phyloP scores from a whole-genome alignment of 2,113 vertebrate genomes.

The Aldabrachelys gigantea region DNA sequence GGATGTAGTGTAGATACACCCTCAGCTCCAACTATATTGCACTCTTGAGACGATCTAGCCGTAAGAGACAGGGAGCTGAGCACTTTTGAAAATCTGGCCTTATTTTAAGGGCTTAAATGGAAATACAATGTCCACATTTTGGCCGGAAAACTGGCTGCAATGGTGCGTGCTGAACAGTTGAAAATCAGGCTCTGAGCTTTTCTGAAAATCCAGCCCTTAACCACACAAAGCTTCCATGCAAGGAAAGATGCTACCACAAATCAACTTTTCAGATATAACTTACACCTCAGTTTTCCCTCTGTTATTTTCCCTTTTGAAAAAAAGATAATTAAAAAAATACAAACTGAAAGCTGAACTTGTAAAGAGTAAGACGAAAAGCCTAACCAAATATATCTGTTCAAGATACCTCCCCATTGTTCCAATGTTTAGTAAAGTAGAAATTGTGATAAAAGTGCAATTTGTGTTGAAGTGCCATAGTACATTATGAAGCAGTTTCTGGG shows the following conservation, averaged over 20 bases:
- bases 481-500: background rate
- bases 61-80: background rate
- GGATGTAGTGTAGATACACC: no score
- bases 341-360: background rate
- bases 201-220: background rate
- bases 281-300: background rate
- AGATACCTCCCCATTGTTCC: background rate
- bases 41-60: background rate
- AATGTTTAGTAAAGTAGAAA: background rate
- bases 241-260: slow-evolving; percentile 12
- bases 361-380: background rate
- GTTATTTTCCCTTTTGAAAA: background rate
- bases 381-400: slow-evolving; percentile 15
- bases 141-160: background rate
- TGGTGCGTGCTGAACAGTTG: background rate
- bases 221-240: background rate
- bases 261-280: background rate
- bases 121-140: background rate
- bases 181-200: background rate
- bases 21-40: background rate
- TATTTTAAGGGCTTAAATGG: background rate
- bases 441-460: background rate
- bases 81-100: background rate
- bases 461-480: background rate
- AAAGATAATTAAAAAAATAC: background rate